Percentiles rank a stretch among this genome's conserved stretches.
Conservation (phyloP, 2,888 invertebrate species). For the Caenorhabditis drosophilae region DNA sequence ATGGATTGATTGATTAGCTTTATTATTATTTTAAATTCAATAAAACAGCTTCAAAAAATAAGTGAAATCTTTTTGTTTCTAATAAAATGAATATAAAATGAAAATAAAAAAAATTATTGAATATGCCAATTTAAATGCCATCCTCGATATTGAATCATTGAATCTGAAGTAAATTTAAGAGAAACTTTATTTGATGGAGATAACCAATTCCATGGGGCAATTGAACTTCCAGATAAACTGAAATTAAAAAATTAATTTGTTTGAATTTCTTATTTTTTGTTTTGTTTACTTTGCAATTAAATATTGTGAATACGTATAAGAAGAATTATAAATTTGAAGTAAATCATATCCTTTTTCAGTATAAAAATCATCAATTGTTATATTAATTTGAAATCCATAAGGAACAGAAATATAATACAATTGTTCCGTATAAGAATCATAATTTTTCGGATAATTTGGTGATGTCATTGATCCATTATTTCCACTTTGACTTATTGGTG, state of each 20-base stretch:
- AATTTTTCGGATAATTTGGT: slow-evolving; percentile 86
- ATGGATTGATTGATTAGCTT: no score
- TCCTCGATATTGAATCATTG: slow-evolving; percentile 21
- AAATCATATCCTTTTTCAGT: slow-evolving; percentile 20
- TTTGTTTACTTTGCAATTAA: slow-evolving; percentile 16
- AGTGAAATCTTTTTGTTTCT: neutral
- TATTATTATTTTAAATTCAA: no score
- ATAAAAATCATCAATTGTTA: slow-evolving; percentile 23
- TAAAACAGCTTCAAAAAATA: no score
- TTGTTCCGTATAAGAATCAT: slow-evolving; percentile 72
- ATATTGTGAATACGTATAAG: slow-evolving; percentile 1
- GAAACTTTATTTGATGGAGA: slow-evolving; percentile 20
- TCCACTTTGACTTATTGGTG: slow-evolving; percentile 67
- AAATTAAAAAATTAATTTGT: neutral
- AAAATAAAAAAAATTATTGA: slow-evolving; percentile 1
- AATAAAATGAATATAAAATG: neutral
- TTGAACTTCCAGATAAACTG: slow-evolving; percentile 16
- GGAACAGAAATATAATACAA: slow-evolving; percentile 19
- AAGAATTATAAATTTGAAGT: slow-evolving; percentile 22
- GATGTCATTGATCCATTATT: slow-evolving; percentile 82
- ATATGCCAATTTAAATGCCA: slow-evolving; percentile 21
- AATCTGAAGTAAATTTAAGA: slow-evolving; percentile 25
- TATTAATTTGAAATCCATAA: slow-evolving; percentile 21
- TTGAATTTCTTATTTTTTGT: neutral
- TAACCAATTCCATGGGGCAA: slow-evolving; percentile 23